A percentile compares a stretch with the other conserved stretches of the same genome.
phyloP scores from a whole-genome alignment of 2,888 invertebrate species.

The Emmelina monodactyla region DNA sequence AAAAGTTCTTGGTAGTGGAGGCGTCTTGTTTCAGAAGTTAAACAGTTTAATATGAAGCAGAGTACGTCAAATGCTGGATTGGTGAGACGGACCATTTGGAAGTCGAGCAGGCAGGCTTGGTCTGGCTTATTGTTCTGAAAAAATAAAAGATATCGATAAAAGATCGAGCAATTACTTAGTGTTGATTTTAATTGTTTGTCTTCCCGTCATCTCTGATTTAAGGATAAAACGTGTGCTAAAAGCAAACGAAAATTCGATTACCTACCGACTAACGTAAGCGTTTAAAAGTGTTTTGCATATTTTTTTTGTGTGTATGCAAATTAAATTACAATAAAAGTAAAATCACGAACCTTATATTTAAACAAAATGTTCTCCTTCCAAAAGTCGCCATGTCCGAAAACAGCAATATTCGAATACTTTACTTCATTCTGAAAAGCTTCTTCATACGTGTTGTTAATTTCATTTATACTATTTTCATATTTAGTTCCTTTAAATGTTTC shows the following conservation, averaged over 20 bases:
- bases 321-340: background rate
- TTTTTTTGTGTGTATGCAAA: background rate
- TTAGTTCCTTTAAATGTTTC: background rate
- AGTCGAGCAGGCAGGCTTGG: conserved; percentile 47
- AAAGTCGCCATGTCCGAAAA: conserved; percentile 9
- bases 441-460: background rate
- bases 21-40: conserved; percentile 26
- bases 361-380: conserved; percentile 14
- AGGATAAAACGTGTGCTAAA: too few species aligned
- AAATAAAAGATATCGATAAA: conserved; percentile 4
- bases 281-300: background rate
- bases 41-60: conserved; percentile 42
- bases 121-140: conserved; percentile 33
- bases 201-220: too few species aligned
- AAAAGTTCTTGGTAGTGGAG: conserved; percentile 27
- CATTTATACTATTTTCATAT: background rate
- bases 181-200: background rate
- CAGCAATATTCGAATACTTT: background rate
- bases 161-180: background rate
- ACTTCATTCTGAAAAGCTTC: background rate
- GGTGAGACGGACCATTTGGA: conserved; percentile 38
- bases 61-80: conserved; percentile 45
- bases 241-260: too few species aligned
- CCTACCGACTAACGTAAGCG: too few species aligned
- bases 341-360: conserved; percentile 10